Base-by-base conservation (phyloP, 2,113 vertebrate species). In the Lophura nycthemera region DNA sequence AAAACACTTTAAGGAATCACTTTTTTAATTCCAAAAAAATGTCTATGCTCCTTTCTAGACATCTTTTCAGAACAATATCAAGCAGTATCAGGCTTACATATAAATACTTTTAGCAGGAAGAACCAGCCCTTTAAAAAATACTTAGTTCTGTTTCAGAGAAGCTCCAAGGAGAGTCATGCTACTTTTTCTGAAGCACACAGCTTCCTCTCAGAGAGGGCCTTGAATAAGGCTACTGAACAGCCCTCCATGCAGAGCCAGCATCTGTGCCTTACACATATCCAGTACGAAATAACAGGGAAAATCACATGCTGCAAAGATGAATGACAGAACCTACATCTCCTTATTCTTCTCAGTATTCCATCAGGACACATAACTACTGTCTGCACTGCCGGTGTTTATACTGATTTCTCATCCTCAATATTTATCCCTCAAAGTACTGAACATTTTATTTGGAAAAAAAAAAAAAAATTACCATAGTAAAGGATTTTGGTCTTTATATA, bases 371-470 rank as follows among this genome's bases (percentile, higher is more conserved):
- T 83, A 24, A 70, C 17, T 87, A 40, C 47, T 12, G 17, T 3
- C 0, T 86, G 40, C n/a, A 10, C 70, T 70, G 47, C 60, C 77
- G 16, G 16, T 56, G 6, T 56, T 66, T 66, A 43, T 86, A 52
- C 47, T 77, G 40, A 70, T 82, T 90, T 87, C n/a, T 76, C 5
- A 38, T 66, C 40, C n/a, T 20, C 4, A 27, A 22, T 71, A 40
- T 89, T 86, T 93, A 57, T 43, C 30, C 74, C 43, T 34, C 17
- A 74, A 78, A 56, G 4, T 52, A 73, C 13, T 34, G 40, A 82
- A 59, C 54, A 8, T 30, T 76, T 90, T 4, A 22, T 64, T 86
- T 38, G 2, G 64, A 84, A 64, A 93, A 64, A 93, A 61, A 93
- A 61, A 61, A 34, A 24, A 11, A 63, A 29, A 45, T 10, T 24